Conservation (phyloP, 2,888 invertebrate genomes). For the Zaprionus obscuricornis region DNA sequence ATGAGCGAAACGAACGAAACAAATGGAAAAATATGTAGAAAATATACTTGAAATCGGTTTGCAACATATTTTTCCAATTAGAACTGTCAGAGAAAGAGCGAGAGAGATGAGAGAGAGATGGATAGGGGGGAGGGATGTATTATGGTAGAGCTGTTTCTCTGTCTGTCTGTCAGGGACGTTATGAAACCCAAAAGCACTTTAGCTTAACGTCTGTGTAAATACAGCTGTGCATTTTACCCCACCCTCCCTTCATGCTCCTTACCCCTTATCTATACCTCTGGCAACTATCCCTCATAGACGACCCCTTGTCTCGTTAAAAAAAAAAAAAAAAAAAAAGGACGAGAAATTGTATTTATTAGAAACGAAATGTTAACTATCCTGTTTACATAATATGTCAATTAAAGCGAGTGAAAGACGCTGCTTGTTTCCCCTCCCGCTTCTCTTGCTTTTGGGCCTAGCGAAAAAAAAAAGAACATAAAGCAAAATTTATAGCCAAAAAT, state of each 20-base stretch:
- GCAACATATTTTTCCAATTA: slow-evolving; percentile 71
- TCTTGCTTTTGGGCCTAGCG: no score
- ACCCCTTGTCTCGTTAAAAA: no score
- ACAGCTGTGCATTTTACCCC: slow-evolving; percentile 62
- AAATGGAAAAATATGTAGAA: slow-evolving; percentile 23
- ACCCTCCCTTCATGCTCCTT: slow-evolving; percentile 5
- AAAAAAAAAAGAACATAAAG: slow-evolving; percentile 38
- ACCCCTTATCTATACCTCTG: no score
- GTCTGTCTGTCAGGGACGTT: slow-evolving; percentile 1
- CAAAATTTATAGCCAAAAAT: slow-evolving; percentile 53
- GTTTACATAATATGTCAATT: slow-evolving; percentile 80
- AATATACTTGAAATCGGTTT: neutral
- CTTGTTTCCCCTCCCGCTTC: no score
- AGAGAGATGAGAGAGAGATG: neutral
- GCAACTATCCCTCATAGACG: no score
- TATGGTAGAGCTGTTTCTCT: no score
- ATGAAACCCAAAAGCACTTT: slow-evolving; percentile 43
- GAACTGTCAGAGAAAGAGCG: slow-evolving; percentile 43
- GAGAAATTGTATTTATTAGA: slow-evolving; percentile 30
- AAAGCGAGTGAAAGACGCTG: slow-evolving; percentile 49
- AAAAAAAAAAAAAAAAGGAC: slow-evolving; percentile 14
- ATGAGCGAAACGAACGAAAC: slow-evolving; percentile 7
- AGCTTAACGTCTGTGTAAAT: slow-evolving; percentile 61
- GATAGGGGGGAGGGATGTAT: no score
- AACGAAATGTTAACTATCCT: slow-evolving; percentile 71